phyloP scores from a whole-genome alignment of 2,113 vertebrate genomes.

The Silurus asotus region DNA sequence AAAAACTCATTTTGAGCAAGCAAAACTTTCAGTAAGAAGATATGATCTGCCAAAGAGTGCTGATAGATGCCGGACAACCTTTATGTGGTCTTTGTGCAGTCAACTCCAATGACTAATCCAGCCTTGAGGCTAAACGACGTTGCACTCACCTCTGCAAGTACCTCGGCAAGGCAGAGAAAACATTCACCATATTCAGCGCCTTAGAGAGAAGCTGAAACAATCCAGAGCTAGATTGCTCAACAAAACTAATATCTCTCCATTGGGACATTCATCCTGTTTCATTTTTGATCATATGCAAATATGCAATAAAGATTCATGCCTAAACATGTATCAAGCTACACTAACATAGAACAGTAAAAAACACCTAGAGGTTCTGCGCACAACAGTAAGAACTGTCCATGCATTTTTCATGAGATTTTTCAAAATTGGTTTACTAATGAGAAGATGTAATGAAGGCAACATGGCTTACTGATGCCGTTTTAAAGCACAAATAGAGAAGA shows the following conservation, averaged over 20 bases:
- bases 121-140: conserved; percentile 41
- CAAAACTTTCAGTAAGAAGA: conserved; percentile 51
- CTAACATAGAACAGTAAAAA: neutral
- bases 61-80: conserved; percentile 47
- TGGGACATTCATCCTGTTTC: neutral
- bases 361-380: neutral
- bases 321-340: neutral
- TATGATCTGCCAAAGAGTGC: conserved; percentile 45
- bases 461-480: neutral
- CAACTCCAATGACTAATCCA: conserved; percentile 46
- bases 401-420: conserved; percentile 15
- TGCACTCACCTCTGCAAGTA: conserved; percentile 50
- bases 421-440: conserved; percentile 1
- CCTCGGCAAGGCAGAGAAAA: conserved; percentile 48
- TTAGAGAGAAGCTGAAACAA: conserved; percentile 17
- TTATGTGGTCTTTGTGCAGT: conserved; percentile 48
- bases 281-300: neutral
- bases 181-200: neutral
- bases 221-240: conserved; percentile 1
- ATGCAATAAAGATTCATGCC: neutral
- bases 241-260: neutral
- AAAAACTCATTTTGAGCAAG: conserved; percentile 48
- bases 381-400: neutral
- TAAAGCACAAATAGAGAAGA: neutral
- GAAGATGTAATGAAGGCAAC: neutral